Evolutionary conservation across 1,140 invertebrate species (phyloP), one percentile per base, ranked within the genome.

Genomic region (Phymastichus coffea): DNA sequence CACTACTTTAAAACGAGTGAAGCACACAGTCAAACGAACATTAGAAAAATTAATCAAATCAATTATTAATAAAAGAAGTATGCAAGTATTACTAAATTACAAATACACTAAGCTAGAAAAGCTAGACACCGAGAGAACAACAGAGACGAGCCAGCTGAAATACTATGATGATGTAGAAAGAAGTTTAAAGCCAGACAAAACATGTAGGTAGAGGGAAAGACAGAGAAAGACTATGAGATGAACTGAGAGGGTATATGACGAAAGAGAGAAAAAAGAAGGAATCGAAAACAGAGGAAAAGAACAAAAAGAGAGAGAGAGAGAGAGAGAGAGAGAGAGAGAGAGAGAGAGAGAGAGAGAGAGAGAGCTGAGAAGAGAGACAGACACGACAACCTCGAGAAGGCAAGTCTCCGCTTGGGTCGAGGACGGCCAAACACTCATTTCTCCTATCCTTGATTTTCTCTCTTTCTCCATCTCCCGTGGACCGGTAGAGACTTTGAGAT

Each of bases 381-480:
- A 43, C 47, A 57, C 35, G 49, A 59, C 57, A 59, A 53, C 57
- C 48, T 53, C 57, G 57, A 53, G 57, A 38, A 59, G 57, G 48
- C 38, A 51, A 57, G 58, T 44, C 59, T 49, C 44, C 35, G 52
- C 43, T 58, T 56, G 51, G 62, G 61, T 53, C 54, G 61, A 57
- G 52, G 55, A 54, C 56, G 48, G 47, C 25, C 53, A 61, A 61
- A 57, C 51, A 43, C 46, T 40, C 40, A 52, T 19, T 38, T 17
- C 48, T 25, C 4, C 23, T 26, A 9, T 6, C 4, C 15, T 15
- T 17, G 15, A 15, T 19, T 40, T 33, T 44, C 30, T 35, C 41
- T 38, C 43, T n/a, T 26, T 46, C 57, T 26, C 57, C 25, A n/a
- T 22, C 41, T 55, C 33, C 17, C 25, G 14, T 12, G 4, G 28